Evolutionary conservation across 2,888 invertebrate species (phyloP).

Genomic region (Buathra laborator): DNA sequence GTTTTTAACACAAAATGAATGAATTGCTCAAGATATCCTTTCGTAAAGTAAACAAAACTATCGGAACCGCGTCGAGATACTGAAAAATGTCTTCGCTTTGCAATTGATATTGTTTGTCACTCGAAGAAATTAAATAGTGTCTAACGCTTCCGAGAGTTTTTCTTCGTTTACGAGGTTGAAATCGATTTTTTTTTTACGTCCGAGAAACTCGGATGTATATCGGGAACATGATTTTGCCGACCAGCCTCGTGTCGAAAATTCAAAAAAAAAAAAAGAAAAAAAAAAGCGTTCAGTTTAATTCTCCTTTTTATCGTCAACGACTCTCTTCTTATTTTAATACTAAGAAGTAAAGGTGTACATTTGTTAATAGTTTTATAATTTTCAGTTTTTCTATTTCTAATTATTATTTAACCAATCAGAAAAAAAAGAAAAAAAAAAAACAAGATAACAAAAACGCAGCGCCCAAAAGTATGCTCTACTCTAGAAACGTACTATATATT

Average conservation of each 20-base stretch:
- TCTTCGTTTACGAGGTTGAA: neutral
- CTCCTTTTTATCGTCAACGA: constrained; percentile 53
- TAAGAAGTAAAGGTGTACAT: constrained; percentile 78
- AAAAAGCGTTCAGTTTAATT: constrained; percentile 31
- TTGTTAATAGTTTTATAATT: constrained; percentile 84
- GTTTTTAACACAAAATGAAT: constrained; percentile 32
- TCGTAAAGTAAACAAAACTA: constrained; percentile 12
- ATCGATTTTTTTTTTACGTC: neutral
- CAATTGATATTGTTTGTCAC: neutral
- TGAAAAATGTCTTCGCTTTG: neutral
- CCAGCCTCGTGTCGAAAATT: constrained; percentile 37
- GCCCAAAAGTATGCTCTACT: constrained; percentile 58
- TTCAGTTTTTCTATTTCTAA: constrained; percentile 73
- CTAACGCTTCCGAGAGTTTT: neutral
- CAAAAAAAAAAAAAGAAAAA: neutral
- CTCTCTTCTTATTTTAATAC: constrained; percentile 50
- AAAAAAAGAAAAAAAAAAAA: too few relatives aligned
- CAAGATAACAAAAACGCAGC: constrained; percentile 10
- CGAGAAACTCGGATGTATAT: neutral
- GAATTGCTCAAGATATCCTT: constrained; percentile 52
- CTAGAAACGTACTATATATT: constrained; percentile 46
- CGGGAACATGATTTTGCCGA: constrained; percentile 6
- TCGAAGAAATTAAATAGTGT: neutral
- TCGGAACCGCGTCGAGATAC: neutral
- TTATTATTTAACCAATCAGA: constrained; percentile 59